These are phyloP conservation scores for Teleogryllus occipitalis DNA, from an alignment of 1,140 invertebrate genomes.

Conservation along the genomic window DNA sequence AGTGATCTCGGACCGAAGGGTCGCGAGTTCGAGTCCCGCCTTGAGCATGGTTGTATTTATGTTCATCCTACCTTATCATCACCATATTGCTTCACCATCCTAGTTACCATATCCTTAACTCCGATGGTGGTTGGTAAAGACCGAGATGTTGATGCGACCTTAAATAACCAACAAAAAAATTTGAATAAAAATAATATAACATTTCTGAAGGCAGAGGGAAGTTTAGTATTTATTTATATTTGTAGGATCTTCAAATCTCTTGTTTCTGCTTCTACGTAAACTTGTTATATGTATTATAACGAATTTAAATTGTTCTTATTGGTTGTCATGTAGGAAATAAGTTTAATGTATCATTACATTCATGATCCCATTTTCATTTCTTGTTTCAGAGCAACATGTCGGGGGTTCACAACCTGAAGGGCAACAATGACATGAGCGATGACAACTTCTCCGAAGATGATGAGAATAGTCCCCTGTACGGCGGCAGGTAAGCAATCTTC, in stretches of 20 bases:
- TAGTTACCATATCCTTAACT: no score
- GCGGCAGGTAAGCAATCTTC: background rate
- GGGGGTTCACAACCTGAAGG: background rate
- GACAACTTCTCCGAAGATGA: background rate
- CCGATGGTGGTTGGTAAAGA: no score
- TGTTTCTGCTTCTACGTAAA: background rate
- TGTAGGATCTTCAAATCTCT: background rate
- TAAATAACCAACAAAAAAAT: no score
- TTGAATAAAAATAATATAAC: no score
- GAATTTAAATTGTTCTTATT: background rate
- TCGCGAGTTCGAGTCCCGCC: no score
- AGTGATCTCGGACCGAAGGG: no score
- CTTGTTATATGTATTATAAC: no score
- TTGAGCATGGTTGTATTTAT: no score
- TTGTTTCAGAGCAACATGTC: background rate
- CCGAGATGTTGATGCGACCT: no score
- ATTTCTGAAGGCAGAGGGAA: no score
- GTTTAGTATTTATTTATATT: background rate
- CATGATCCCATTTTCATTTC: background rate
- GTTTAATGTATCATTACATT: background rate
- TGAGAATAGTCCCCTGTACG: background rate
- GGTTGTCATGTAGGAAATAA: background rate
- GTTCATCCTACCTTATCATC: no score
- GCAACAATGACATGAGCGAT: background rate
- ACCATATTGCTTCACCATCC: no score